Evolutionary conservation across 2,888 invertebrate genomes (phyloP), one percentile per base, ranked within the genome.

Genomic region (Eristalis tenax): DNA sequence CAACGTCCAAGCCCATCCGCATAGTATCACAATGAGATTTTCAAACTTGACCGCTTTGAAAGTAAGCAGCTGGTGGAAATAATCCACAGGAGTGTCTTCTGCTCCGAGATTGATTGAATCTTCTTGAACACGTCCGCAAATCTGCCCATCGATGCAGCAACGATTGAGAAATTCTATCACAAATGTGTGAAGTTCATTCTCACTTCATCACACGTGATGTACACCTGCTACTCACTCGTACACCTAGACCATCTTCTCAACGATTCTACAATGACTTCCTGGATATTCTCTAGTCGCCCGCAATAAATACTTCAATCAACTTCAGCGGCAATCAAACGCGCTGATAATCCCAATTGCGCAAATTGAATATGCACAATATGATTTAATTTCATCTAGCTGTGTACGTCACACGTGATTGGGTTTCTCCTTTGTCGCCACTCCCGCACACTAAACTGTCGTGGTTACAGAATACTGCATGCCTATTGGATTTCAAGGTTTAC

Each of bases 401-500:
- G 18, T n/a, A 13, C 26, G 2, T 26, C 22, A 56, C 32, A 38
- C 56, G 64, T 56, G 63, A 56, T 69, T 26, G 26, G n/a, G 22
- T 63, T 56, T 69, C 73, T 10, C 28, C 35, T 59, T 26, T 65
- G 22, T 32, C 32, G 32, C 32, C 8, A 32, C 10, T 40, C 38
- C 22, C 35, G 4, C 26, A 43, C 43, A 40, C 74, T 22, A 13
- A 40, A 40, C 57, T 13, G 13, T 26, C 8, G 15, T 43, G 13
- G 22, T 43, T 59, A 38, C 56, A 56, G 26, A 66, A 57, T 22
- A 4, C 59, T 18, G 18, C 18, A 63, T 35, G 8, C 13, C 26
- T 64, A 71, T 71, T 32, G 35, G 22, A 11, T 71, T 78, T 78
- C 70, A 64, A 71, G 38, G 57, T 22, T 57, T 22, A n/a, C 50